Conservation (phyloP, 2,797 vertebrate genomes). For the Syndactyla subalaris region DNA sequence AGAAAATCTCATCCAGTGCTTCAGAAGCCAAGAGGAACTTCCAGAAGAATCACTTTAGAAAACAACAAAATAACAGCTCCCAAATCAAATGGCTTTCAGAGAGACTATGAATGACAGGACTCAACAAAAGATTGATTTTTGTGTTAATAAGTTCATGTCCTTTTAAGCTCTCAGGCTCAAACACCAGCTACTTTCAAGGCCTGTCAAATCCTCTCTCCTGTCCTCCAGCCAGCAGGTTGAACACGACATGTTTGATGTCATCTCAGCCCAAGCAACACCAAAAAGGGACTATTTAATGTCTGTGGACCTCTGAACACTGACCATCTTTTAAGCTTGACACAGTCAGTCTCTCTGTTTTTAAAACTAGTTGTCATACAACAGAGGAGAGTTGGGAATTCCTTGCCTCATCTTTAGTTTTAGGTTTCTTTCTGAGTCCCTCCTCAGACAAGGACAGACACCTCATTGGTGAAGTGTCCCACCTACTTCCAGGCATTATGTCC, state of each 20-base stretch:
- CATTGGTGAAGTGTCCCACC: not conserved
- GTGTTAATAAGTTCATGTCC: not conserved
- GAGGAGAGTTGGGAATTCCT: not conserved
- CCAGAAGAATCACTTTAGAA: not conserved
- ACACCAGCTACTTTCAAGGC: not conserved
- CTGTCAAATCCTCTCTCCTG: not conserved
- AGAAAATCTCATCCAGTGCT: not conserved
- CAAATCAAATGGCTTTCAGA: not conserved
- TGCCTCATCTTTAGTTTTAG: not conserved
- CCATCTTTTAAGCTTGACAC: not conserved
- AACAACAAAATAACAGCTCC: not conserved
- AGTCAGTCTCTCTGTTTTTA: not conserved
- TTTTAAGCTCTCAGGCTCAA: not conserved
- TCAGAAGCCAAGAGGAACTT: not conserved
- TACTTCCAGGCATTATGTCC: not conserved
- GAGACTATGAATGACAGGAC: not conserved
- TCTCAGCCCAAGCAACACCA: not conserved
- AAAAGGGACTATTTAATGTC: not conserved
- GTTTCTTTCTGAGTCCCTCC: not conserved
- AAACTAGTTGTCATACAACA: not conserved
- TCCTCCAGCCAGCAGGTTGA: not conserved
- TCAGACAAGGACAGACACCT: not conserved
- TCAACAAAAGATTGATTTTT: not conserved
- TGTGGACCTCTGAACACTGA: not conserved
- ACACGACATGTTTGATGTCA: not conserved